Evolutionary conservation across 2,888 invertebrate species (phyloP), one percentile per base, ranked within the genome.

Genomic region (Cheilosia vernalis): DNA sequence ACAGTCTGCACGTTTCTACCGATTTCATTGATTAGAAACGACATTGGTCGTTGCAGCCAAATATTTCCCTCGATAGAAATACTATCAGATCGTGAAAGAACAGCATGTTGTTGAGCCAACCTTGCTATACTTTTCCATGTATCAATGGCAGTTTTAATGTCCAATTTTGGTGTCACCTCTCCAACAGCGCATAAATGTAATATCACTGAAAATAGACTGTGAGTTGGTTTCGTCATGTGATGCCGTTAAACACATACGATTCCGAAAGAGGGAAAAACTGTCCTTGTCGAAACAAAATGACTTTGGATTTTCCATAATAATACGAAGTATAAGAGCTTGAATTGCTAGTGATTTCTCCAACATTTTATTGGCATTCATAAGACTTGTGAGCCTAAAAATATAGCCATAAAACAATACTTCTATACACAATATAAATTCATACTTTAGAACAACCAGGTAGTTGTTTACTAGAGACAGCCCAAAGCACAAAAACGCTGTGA

Each of bases 81-180:
- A 5, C 10, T 9, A 2, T 47, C 42, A 10, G 63, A 56, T 24
- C 55, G 47, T 27, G 33, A 13, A 1, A 42, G 24, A 7, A 37
- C 17, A 6, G 19, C 4, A 49, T 87, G 89, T 51, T 89, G 88
- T 0, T 67, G 33, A 37, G 88, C 88, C 6, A 90, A 85, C 9
- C 58, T 87, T 1, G 87, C 83, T 58, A 90, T 70, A 1, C 87
- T 78, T 58, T 89, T 88, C 87, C 89, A 89, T 4, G 89, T 89
- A 55, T 88, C 87, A 0, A 89, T 58, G 44, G 87, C 74, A 2
- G 77, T 58, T 33, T 87, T 73, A 17, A 89, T 55, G 60, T 89
- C 82, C 17, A 33, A 30, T n/a, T 30, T 70, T 5, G 15, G 63
- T 0, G 88, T 49, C 9, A 73, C 79, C 17, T 88, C 87, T 0